Conservation (phyloP, 2,113 vertebrate species). For the Sisor rabdophorus region DNA sequence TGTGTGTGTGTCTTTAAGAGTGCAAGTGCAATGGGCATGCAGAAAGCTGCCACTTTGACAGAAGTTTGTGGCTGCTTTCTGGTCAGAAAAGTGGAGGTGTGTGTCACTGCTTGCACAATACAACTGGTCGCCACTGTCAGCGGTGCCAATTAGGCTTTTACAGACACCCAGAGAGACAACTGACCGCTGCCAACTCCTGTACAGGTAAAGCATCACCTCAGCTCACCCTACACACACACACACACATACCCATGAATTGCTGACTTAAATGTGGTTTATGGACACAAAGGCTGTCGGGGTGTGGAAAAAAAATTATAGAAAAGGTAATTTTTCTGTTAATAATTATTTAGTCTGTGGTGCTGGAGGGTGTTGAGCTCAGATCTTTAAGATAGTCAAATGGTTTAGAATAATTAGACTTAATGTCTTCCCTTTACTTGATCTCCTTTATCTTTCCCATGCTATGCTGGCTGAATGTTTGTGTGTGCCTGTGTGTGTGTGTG, state of each 20-base stretch:
- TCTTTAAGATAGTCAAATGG: constrained; percentile 30
- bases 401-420: constrained; percentile 11
- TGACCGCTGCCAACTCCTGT: constrained; percentile 80
- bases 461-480: background rate
- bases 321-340: background rate
- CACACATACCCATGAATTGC: background rate
- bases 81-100: constrained; percentile 85
- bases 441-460: constrained; percentile 3
- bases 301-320: constrained; percentile 10
- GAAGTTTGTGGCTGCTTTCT: constrained; percentile 79
- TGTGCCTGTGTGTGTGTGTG: background rate
- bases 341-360: background rate
- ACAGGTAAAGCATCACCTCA: constrained; percentile 75
- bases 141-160: constrained; percentile 85
- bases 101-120: constrained; percentile 91
- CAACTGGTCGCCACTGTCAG: constrained; percentile 85
- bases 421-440: background rate
- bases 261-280: constrained; percentile 14
- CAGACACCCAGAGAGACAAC: constrained; percentile 76
- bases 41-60: constrained; percentile 83
- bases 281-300: background rate
- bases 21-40: constrained; percentile 94
- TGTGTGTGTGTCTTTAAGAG: constrained; percentile 64
- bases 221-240: background rate
- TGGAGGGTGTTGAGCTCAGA: constrained; percentile 25